Evolutionary conservation across 2,113 vertebrate species (phyloP), one percentile per base, ranked within the genome.

Genomic region (Gasterosteus nipponicus): DNA sequence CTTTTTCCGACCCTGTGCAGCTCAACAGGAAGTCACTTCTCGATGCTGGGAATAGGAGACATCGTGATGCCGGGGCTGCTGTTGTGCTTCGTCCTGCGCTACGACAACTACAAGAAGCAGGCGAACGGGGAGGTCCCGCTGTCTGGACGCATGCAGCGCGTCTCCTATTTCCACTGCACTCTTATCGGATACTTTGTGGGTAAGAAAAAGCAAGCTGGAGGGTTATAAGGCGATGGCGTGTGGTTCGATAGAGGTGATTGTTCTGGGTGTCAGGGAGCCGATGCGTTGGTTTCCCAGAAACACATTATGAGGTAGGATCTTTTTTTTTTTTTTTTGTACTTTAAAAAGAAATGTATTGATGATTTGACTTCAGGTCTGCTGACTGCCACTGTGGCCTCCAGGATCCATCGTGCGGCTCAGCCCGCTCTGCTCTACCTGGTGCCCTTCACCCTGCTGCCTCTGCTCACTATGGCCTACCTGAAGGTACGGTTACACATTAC

Each of bases 381-480:
- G 93, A 99, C 98, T 3, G 98, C 98, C 39, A 99, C 98, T 3
- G 98, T 99, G 93, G 98, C 98, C 1, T 99, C 98, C 82, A 96
- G 98, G 75, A 99, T 99, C 76, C 98, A 99, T 92, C 96, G 98
- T 58, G 98, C 98, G 11, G 98, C 98, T 79, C 98, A 99, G 91
- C 98, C 98, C 0, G 98, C 98, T 79, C 95, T 99, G 18, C 97
- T 99, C 78, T 99, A 99, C 90, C 93, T 99, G 95, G 98, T 99
- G 89, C 98, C 98, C 3, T 99, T 99, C 86, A 99, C 98, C 94
- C 94, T 99, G 91, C 94, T 99, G 96, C 98, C 98, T 69, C 97
- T 99, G 88, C 98, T 99, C 93, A 99, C 98, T 12, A 99, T 99
- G 98, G 98, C 98, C 94, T 99, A 99, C 91, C 93, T 99, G 95